A percentile compares a stretch with the other conserved stretches of the same genome.
Evolutionary conservation across 2,888 invertebrate species (phyloP).

Genomic region (Dicranocentrus wangi): DNA sequence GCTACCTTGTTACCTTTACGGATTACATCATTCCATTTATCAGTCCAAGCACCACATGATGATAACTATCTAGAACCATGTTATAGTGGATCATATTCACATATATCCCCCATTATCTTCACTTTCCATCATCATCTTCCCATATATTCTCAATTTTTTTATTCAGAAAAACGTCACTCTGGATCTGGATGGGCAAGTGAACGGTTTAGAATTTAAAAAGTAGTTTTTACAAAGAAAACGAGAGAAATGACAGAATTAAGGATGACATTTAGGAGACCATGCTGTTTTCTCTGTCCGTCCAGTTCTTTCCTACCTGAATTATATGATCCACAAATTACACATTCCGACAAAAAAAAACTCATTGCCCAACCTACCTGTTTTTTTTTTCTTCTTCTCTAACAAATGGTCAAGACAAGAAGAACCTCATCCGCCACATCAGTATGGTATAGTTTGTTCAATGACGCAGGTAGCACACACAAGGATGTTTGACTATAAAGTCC

Average conservation of each 20-base stretch:
- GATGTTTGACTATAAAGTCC: constrained; percentile 1
- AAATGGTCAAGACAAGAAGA: too few relatives aligned
- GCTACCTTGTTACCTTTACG: constrained; percentile 55
- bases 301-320: constrained; percentile 63
- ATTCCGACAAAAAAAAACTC: constrained; percentile 61
- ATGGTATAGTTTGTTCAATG: background rate
- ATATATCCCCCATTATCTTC: constrained; percentile 37
- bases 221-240: constrained; percentile 32
- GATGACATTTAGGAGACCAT: constrained; percentile 68
- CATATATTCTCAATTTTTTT: constrained; percentile 45
- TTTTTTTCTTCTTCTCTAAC: too few relatives aligned
- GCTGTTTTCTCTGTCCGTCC: constrained; percentile 66
- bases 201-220: constrained; percentile 26
- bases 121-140: constrained; percentile 42
- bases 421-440: background rate
- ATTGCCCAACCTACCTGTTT: constrained; percentile 63
- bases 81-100: constrained; percentile 50
- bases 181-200: background rate
- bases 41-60: constrained; percentile 35
- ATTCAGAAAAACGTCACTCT: constrained; percentile 26
- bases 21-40: constrained; percentile 45
- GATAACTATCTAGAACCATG: constrained; percentile 34
- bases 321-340: constrained; percentile 69
- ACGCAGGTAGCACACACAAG: background rate
- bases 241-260: constrained; percentile 66